A percentile compares a stretch with the other conserved stretches of the same genome.
These are phyloP conservation scores for Clostera curtula DNA, from an alignment of 2,888 invertebrate species.

Conservation along the genomic window DNA sequence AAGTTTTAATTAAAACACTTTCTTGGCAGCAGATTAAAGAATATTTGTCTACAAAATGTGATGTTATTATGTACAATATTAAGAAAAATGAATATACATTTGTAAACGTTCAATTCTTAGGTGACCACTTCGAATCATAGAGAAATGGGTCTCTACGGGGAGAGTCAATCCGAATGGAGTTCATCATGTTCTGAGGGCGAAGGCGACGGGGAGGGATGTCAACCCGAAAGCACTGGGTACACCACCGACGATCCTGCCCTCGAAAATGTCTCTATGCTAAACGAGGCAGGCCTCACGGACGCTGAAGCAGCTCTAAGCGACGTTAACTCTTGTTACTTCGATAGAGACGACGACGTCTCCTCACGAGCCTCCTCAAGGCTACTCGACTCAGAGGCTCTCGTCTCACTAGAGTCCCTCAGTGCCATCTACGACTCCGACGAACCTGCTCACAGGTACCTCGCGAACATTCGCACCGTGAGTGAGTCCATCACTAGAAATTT, in stretches of 20 bases:
- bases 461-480: conserved; percentile 84
- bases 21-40: no score
- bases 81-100: no score
- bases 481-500: conserved; percentile 85
- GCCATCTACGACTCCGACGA: conserved; percentile 87
- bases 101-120: conserved; percentile 30
- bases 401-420: conserved; percentile 86
- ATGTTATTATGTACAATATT: no score
- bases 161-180: conserved; percentile 90
- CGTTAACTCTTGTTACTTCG: conserved; percentile 88
- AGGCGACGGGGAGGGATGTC: conserved; percentile 64
- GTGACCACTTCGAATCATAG: conserved; percentile 54
- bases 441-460: conserved; percentile 78
- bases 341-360: conserved; percentile 84
- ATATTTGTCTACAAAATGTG: no score
- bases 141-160: conserved; percentile 68
- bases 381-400: conserved; percentile 84
- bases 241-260: conserved; percentile 91
- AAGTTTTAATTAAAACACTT: no score
- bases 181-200: conserved; percentile 74
- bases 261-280: conserved; percentile 88
- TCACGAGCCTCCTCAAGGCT: conserved; percentile 89
- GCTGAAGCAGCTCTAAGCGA: conserved; percentile 92
- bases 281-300: conserved; percentile 90
- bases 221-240: conserved; percentile 84